Evolutionary conservation across 2,888 invertebrate species (phyloP).

Genomic region (Ochlodes sylvanus): DNA sequence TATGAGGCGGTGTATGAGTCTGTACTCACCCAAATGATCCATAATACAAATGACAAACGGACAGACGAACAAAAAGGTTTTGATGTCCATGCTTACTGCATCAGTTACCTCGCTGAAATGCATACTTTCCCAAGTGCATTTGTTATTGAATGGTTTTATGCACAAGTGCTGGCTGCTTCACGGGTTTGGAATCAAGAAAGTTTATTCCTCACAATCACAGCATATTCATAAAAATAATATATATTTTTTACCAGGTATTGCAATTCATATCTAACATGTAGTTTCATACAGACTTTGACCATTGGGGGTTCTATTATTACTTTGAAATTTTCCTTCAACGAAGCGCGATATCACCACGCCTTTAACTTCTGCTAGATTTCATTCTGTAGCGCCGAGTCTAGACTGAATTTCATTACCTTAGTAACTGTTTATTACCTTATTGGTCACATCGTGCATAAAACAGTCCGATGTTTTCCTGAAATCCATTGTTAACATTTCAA

Average conservation of each 20-base stretch:
- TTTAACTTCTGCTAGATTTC: too few species aligned
- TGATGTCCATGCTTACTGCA: constrained; percentile 5
- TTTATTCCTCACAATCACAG: neutral
- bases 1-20: neutral
- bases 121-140: neutral
- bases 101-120: neutral
- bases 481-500: too few species aligned
- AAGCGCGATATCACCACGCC: too few species aligned
- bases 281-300: too few species aligned
- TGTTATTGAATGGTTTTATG: constrained; percentile 7
- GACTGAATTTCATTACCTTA: neutral
- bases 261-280: too few species aligned
- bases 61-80: constrained; percentile 3
- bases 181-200: neutral
- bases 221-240: too few species aligned
- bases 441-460: too few species aligned
- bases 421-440: neutral
- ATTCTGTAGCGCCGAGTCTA: too few species aligned
- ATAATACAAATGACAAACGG: neutral
- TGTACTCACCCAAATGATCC: constrained; percentile 11
- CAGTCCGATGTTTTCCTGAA: too few species aligned
- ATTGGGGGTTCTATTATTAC: too few species aligned
- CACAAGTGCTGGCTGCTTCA: neutral
- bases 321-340: too few species aligned
- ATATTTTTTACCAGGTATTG: too few species aligned